Base-by-base conservation (phyloP, 2,888 invertebrate species). In the Apodemia duryi region DNA sequence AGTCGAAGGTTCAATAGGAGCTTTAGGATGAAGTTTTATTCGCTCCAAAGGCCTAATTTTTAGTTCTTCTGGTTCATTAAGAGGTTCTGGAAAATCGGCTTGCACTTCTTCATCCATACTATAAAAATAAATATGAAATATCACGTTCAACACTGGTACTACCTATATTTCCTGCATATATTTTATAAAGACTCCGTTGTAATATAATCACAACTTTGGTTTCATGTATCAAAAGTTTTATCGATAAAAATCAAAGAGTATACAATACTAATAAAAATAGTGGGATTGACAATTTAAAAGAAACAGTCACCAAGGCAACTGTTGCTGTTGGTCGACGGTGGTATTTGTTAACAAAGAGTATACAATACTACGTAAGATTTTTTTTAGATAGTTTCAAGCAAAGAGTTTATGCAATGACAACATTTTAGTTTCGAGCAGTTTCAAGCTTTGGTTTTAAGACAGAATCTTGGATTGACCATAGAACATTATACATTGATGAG, bases 1-100 rank as follows among this genome's bases (percentile, higher is more conserved):
- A 1, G 84, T 77, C 38, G 89, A 85, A 9, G 84, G 83, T 75
- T 91, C 91, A 62, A 86, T 72, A 2, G 91, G 91, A 57, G 75
- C 85, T 77, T 90, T 89, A 9, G 90, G 88, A 65, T 88, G 70
- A 5, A 82, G 83, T 62, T 78, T 87, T 63, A 90, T 81, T 41
- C 89, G 82, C 64, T 91, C 90, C 9, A 84, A 74, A 2, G 86
- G 81, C 73, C 81, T 80, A 65, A 91, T 82, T 75, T 88, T 90
- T 32, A 89, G 32, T 61, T 75, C 67, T n/a, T 74, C 71, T 68
- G 84, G 84, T 64, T 74, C 77, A 13, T 72, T 67, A 29, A 77
- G 73, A 11, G 78, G 80, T 69, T 86, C 88, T 3, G 83, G 82
- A 29, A 91, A 72, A 74, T 90, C 79, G 9, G 86, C 89, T 78